These are phyloP conservation scores for Clinocottus analis DNA, from an alignment of 2,113 vertebrate species.

Conservation along the genomic window DNA sequence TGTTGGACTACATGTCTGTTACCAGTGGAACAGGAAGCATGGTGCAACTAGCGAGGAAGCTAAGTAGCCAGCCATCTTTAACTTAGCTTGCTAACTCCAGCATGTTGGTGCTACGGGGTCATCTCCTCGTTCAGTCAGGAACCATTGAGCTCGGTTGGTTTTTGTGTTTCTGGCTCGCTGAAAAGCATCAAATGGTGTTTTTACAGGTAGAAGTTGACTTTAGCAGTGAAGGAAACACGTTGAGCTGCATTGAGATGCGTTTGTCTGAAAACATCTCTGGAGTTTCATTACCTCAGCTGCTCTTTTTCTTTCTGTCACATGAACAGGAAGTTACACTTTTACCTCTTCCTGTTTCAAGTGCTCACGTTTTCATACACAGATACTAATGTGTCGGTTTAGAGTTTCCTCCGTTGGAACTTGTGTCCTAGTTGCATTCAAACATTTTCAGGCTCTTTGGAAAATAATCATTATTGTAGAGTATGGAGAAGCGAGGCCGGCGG, in stretches of 20 bases:
- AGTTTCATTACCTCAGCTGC: background rate
- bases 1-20: too few relatives aligned
- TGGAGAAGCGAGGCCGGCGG: background rate
- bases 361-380: background rate
- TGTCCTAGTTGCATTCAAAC: background rate
- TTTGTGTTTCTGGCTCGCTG: background rate
- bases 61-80: too few relatives aligned
- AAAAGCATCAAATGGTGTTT: background rate
- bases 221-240: too few relatives aligned
- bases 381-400: background rate
- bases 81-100: too few relatives aligned
- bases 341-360: conserved; percentile 13
- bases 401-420: background rate
- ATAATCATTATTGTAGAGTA: background rate
- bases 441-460: too few relatives aligned
- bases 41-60: too few relatives aligned
- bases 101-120: too few relatives aligned
- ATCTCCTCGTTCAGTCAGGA: too few relatives aligned
- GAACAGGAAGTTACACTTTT: conserved; percentile 11
- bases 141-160: background rate
- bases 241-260: too few relatives aligned
- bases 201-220: too few relatives aligned
- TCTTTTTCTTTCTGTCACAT: background rate
- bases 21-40: too few relatives aligned
- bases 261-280: background rate